phyloP scores from a whole-genome alignment of 2,888 invertebrate genomes.

The Bhutanitis thaidina region DNA sequence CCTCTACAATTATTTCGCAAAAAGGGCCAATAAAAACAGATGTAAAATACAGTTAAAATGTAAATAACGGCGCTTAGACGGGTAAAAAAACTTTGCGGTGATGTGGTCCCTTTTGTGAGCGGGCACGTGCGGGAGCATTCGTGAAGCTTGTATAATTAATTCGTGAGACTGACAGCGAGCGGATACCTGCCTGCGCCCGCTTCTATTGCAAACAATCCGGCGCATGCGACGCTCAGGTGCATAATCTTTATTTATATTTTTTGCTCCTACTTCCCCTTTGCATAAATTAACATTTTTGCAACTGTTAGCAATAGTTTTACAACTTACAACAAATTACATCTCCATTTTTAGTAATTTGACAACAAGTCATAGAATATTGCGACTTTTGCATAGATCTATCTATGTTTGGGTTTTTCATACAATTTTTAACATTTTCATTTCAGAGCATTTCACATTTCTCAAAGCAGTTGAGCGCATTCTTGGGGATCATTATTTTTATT shows the following conservation, averaged over 20 bases:
- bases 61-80: conserved; percentile 36
- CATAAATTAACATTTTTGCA: conserved; percentile 72
- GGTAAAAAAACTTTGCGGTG: conserved; percentile 39
- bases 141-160: conserved; percentile 62
- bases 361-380: no score
- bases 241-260: conserved; percentile 72
- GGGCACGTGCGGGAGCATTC: conserved; percentile 47
- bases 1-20: conserved; percentile 8
- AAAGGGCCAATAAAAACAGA: conserved; percentile 6
- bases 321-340: no score
- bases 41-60: conserved; percentile 34
- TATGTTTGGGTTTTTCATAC: neutral
- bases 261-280: conserved; percentile 73
- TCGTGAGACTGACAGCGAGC: conserved; percentile 50
- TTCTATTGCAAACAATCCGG: conserved; percentile 50
- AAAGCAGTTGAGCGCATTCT: conserved; percentile 19
- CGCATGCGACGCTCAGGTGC: conserved; percentile 69
- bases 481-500: conserved; percentile 50
- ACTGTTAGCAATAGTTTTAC: conserved; percentile 32
- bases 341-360: no score
- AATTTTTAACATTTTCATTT: neutral
- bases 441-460: conserved; percentile 19
- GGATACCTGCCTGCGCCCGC: conserved; percentile 46
- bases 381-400: no score
- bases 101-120: conserved; percentile 37